These are phyloP conservation scores for Helicoverpa armigera DNA, from an alignment of 1,140 invertebrate species.

Conservation along the genomic window DNA sequence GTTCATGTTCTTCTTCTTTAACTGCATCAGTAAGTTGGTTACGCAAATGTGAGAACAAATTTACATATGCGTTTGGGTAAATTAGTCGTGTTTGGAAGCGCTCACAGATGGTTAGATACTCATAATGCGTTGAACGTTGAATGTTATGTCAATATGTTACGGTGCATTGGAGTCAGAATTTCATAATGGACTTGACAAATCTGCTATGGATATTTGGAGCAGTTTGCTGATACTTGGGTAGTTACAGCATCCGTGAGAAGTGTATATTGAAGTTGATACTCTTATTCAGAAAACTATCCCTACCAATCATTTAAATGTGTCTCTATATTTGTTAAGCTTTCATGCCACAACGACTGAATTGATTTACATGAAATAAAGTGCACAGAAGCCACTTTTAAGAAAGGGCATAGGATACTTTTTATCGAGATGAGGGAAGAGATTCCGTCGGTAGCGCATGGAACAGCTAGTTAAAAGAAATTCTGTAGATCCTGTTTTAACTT, in stretches of 20 bases:
- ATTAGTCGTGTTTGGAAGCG: slow-evolving; percentile 22
- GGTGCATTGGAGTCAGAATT: background rate
- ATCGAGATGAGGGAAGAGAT: too few species aligned
- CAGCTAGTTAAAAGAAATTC: too few species aligned
- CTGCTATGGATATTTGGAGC: background rate
- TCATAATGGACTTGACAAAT: background rate
- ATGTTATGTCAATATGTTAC: slow-evolving; percentile 9
- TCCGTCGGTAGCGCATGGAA: too few species aligned
- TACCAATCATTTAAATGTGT: too few species aligned
- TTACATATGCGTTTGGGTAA: slow-evolving; percentile 36
- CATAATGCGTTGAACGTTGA: slow-evolving; percentile 3
- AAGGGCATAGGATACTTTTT: too few species aligned
- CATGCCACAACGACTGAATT: too few species aligned
- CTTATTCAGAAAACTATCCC: too few species aligned
- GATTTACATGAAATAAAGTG: too few species aligned
- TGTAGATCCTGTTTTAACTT: too few species aligned
- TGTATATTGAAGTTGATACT: too few species aligned
- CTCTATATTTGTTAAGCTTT: too few species aligned
- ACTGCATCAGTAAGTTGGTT: slow-evolving; percentile 23
- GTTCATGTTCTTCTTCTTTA: slow-evolving; percentile 2
- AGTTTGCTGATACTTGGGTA: background rate
- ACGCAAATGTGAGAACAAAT: slow-evolving; percentile 41
- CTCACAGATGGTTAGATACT: background rate
- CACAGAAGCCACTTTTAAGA: too few species aligned
- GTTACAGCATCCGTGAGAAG: background rate